Evolutionary conservation across 2,888 invertebrate genomes (phyloP).

Genomic region (Osmoderma eremita): DNA sequence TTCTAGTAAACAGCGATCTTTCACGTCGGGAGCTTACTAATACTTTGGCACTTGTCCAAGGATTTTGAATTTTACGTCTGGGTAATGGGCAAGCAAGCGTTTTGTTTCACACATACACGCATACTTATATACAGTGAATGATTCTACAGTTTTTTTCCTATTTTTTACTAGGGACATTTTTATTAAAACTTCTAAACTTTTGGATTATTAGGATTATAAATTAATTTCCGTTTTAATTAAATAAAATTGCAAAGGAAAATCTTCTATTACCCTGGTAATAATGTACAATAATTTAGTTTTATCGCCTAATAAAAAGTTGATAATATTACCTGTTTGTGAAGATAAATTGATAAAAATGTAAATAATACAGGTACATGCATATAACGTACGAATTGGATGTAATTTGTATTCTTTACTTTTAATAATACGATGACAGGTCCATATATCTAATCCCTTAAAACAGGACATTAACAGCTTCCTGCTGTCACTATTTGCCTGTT

Average conservation of each 20-base stretch:
- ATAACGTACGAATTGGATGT: neutral
- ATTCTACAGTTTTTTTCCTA: slow-evolving; percentile 15
- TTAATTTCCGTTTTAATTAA: no score
- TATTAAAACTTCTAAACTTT: no score
- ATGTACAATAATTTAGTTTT: no score
- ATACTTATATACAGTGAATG: slow-evolving; percentile 29
- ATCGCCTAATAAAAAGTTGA: no score
- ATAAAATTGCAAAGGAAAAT: no score
- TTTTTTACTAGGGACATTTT: no score
- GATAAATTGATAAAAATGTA: no score
- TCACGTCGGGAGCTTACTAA: slow-evolving; percentile 42
- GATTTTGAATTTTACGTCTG: slow-evolving; percentile 46
- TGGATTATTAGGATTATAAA: no score
- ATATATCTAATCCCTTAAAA: slow-evolving; percentile 2
- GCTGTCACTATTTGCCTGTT: neutral
- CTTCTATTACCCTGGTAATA: no score
- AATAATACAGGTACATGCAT: neutral
- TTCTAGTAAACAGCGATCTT: slow-evolving; percentile 36
- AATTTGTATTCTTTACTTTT: slow-evolving; percentile 11
- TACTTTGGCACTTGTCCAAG: slow-evolving; percentile 48
- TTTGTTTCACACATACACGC: slow-evolving; percentile 18
- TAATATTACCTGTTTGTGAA: no score
- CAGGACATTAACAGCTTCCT: neutral
- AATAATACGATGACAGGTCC: slow-evolving; percentile 3
- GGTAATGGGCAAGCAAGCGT: slow-evolving; percentile 18